phyloP scores from a whole-genome alignment of 1,140 invertebrate species.

The Camponotus pennsylvanicus region DNA sequence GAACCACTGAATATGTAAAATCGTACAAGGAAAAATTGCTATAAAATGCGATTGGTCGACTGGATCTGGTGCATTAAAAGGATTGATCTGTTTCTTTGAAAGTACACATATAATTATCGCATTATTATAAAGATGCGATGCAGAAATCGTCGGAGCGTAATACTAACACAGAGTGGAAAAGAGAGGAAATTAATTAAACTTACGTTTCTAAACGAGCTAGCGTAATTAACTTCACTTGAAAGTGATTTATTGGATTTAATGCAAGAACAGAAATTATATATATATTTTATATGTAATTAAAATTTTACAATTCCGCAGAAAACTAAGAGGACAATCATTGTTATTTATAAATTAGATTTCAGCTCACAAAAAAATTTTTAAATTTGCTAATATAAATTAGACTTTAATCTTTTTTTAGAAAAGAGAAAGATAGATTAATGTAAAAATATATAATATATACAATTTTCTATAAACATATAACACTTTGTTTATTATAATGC shows the following conservation, averaged over 20 bases:
- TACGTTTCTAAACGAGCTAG: not conserved
- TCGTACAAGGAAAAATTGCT: slow-evolving; percentile 8
- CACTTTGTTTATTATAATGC: not conserved
- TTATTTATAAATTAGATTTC: not conserved
- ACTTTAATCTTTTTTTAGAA: slow-evolving; percentile 6
- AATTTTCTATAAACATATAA: not conserved
- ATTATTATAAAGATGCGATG: slow-evolving; percentile 22
- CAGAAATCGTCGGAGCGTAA: not conserved
- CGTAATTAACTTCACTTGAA: slow-evolving; percentile 31
- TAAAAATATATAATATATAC: not conserved
- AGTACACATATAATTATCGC: slow-evolving; percentile 7
- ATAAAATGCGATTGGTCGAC: not conserved
- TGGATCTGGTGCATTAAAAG: not conserved
- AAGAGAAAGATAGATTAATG: not conserved
- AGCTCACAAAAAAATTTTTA: not conserved
- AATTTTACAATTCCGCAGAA: slow-evolving; percentile 6
- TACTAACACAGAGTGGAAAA: not conserved
- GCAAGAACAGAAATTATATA: slow-evolving; percentile 3
- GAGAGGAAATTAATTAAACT: slow-evolving; percentile 19
- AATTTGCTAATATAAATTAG: not conserved
- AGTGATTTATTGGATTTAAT: slow-evolving; percentile 6
- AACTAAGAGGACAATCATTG: not conserved
- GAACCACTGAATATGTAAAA: not conserved
- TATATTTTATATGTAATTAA: slow-evolving; percentile 15
- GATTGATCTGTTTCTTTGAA: slow-evolving; percentile 34